These are phyloP conservation scores for Centrocercus urophasianus DNA, from an alignment of 2,113 vertebrate species.

Conservation along the genomic window DNA sequence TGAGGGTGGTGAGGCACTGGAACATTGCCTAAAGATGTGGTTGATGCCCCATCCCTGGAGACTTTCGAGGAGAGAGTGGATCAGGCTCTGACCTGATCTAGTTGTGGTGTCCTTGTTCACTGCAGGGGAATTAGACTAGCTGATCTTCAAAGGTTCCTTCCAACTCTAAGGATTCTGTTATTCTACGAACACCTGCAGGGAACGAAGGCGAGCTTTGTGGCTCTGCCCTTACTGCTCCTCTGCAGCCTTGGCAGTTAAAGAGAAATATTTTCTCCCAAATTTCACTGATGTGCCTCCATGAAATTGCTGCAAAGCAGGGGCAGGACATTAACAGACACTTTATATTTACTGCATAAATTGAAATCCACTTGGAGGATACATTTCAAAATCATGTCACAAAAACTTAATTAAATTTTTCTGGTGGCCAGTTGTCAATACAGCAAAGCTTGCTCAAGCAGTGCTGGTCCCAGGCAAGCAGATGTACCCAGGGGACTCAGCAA, in stretches of 20 bases:
- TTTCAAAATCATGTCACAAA: neutral
- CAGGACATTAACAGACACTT: neutral
- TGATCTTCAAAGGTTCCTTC: too few species aligned
- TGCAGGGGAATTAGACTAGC: too few species aligned
- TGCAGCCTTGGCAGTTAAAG: neutral
- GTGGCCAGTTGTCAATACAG: neutral
- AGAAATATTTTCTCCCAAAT: neutral
- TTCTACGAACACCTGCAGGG: neutral
- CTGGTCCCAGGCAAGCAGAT: neutral
- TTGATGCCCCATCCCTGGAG: too few species aligned
- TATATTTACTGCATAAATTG: neutral
- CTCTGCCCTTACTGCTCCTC: neutral
- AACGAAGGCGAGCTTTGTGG: rapidly evolving
- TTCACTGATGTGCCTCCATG: neutral
- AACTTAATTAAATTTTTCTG: neutral
- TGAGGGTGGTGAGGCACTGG: too few species aligned
- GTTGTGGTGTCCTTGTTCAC: too few species aligned
- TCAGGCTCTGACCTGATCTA: too few species aligned
- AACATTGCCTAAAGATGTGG: too few species aligned
- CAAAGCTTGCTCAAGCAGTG: neutral
- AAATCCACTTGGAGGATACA: neutral
- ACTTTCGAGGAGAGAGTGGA: too few species aligned
- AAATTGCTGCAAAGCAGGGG: neutral
- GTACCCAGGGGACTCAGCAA: neutral
- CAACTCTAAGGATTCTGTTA: too few species aligned